phyloP scores from a whole-genome alignment of 2,797 vertebrate species.

The Kryptopterus vitreolus region DNA sequence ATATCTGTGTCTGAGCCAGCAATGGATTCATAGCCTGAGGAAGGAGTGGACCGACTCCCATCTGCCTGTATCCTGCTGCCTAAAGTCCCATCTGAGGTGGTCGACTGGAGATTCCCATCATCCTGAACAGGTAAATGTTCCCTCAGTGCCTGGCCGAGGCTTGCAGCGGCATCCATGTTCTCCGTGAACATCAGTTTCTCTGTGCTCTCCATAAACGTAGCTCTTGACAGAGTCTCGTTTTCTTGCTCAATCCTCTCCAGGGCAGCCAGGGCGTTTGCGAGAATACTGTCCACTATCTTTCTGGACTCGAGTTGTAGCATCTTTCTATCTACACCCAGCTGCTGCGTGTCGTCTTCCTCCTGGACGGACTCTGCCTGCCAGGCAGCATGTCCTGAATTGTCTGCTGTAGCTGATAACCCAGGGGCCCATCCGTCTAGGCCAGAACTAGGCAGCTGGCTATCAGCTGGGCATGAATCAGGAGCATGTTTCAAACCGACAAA shows the following conservation, averaged over 20 bases:
- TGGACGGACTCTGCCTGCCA: slow-evolving; percentile 1
- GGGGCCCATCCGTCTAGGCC: neutral
- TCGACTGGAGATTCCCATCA: slow-evolving; percentile 1
- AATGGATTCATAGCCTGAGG: slow-evolving; percentile 62
- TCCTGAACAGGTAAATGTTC: slow-evolving; percentile 26
- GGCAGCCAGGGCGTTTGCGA: slow-evolving; percentile 56
- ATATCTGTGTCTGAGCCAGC: slow-evolving; percentile 62
- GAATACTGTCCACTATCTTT: slow-evolving; percentile 56
- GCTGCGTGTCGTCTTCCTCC: slow-evolving; percentile 10
- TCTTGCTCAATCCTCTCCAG: slow-evolving; percentile 50
- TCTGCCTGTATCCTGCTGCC: slow-evolving; percentile 42
- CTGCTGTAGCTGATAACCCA: neutral
- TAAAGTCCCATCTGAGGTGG: slow-evolving; percentile 36
- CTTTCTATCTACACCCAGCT: slow-evolving; percentile 23
- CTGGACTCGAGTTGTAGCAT: slow-evolving; percentile 52
- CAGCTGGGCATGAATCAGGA: slow-evolving; percentile 18
- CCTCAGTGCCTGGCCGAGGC: slow-evolving; percentile 24
- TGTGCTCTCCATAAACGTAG: slow-evolving; percentile 20
- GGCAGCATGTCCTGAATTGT: slow-evolving; percentile 3
- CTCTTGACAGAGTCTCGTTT: neutral
- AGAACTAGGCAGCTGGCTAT: slow-evolving; percentile 11
- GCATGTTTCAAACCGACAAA: neutral
- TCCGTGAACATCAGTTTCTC: slow-evolving; percentile 23
- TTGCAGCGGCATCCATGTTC: neutral
- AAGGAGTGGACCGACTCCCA: slow-evolving; percentile 52